phyloP scores from a whole-genome alignment of 2,113 vertebrate genomes.

The Sorex araneus region DNA sequence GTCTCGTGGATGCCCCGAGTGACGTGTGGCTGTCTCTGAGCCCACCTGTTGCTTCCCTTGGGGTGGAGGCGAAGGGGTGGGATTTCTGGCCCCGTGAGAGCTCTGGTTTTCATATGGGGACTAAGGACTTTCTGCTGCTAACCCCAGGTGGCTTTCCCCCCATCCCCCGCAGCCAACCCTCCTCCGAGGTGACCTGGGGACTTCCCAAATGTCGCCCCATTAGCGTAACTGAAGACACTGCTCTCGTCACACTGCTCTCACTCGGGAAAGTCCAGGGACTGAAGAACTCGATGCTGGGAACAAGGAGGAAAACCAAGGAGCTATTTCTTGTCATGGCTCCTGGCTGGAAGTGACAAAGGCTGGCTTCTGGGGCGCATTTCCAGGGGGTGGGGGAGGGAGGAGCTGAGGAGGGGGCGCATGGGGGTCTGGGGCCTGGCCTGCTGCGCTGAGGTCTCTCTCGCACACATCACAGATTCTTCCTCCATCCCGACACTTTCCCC shows the following conservation, averaged over 20 bases:
- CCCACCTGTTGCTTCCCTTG: too few relatives aligned
- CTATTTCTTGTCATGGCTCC: not conserved
- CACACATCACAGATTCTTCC: not conserved
- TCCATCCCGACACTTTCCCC: not conserved
- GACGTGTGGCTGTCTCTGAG: too few relatives aligned
- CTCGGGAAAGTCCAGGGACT: slow-evolving; percentile 50
- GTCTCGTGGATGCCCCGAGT: too few relatives aligned
- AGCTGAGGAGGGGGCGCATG: not conserved
- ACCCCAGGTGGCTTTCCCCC: too few relatives aligned
- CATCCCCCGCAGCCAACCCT: too few relatives aligned
- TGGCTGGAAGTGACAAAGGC: not conserved
- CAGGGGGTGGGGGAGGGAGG: not conserved
- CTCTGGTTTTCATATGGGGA: too few relatives aligned
- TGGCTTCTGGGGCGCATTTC: not conserved
- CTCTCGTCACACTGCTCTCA: not conserved
- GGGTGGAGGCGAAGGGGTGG: too few relatives aligned
- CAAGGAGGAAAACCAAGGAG: not conserved
- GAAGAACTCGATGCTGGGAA: not conserved
- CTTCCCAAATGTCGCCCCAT: slow-evolving; percentile 54
- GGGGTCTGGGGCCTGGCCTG: not conserved
- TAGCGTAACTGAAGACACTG: slow-evolving; percentile 1
- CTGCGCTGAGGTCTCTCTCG: rapidly evolving
- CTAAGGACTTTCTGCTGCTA: too few relatives aligned
- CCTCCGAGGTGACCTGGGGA: not conserved
- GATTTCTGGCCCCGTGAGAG: too few relatives aligned